Base-by-base conservation (phyloP, 2,797 vertebrate genomes). In the Otolemur crassicaudatus region DNA sequence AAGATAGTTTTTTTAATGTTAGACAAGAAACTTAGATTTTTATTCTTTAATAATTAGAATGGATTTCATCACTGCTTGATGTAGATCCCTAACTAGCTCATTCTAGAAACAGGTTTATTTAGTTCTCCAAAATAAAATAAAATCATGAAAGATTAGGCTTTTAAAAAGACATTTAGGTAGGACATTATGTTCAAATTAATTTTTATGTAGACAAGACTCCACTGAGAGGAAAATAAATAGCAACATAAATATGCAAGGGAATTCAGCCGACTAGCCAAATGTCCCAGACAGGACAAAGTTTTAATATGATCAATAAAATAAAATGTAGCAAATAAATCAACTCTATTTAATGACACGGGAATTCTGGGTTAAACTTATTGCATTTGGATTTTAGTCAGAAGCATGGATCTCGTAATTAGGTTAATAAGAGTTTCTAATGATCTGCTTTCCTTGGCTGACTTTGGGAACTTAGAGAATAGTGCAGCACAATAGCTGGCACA, bases 271-370 rank as follows among this genome's bases (percentile, higher is more conserved):
- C 37, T 37, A 82, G 90, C 53, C 89, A 79, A 90, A 91, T 82
- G 67, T 93, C n/a, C 29, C 86, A 97, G 88, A 96, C 40, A 58
- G 91, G 89, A 85, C 80, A 95, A 76, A 85, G 72, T 49, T 86
- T 90, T 79, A 91, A 94, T 4, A 40, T n/a, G 53, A 94, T 96
- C 96, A 95, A 95, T 97, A 97, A 81, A 76, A 94, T 76, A 89
- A 97, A 97, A 93, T n/a, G 72, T 29, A 85, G 72, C 76, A 80
- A 97, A 97, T 94, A 96, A 93, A 96, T 97, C 97, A 97, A 92
- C 46, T 93, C 10, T 53, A 58, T 75, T 81, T 96, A 92, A 95
- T 19, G 43, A 76, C 58, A 43, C 31, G 25, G 76, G 75, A 46
- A 87, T 92, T 93, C 76, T 85, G 25, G 60, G 49, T 63, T 91